These are phyloP conservation scores for Meles meles DNA, from an alignment of 2,113 vertebrate species.

Conservation along the genomic window DNA sequence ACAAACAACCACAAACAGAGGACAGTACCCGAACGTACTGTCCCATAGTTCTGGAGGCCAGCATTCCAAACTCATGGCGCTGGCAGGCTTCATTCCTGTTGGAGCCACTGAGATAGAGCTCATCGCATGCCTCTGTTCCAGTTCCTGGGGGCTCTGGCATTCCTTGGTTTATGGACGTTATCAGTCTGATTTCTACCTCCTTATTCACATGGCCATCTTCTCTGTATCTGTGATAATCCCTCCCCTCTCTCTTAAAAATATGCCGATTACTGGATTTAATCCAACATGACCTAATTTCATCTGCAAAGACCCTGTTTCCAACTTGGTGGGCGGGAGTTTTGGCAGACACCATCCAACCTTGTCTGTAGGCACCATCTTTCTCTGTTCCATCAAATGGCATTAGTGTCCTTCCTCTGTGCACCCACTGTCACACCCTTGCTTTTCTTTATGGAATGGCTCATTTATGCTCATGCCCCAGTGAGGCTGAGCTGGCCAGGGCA, in stretches of 20 bases:
- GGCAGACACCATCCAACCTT: not conserved
- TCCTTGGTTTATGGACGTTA: not conserved
- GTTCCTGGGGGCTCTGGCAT: not conserved
- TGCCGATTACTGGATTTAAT: not conserved
- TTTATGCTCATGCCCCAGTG: not conserved
- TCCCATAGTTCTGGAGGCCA: not conserved
- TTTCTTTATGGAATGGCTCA: not conserved
- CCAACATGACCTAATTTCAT: not conserved
- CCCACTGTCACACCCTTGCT: not conserved
- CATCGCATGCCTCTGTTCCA: not conserved
- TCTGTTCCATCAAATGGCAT: not conserved
- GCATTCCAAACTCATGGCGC: not conserved
- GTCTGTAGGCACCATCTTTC: not conserved
- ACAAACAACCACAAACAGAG: not conserved
- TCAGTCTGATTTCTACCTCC: not conserved
- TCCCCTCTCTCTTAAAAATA: not conserved
- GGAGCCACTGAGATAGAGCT: not conserved
- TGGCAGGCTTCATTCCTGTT: fast-evolving
- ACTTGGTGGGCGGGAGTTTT: not conserved
- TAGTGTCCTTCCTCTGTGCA: not conserved
- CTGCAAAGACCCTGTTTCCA: not conserved
- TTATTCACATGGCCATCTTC: not conserved
- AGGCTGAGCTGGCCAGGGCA: not conserved
- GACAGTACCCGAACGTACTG: not conserved
- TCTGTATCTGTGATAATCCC: not conserved